Percentiles rank a stretch among this genome's conserved stretches.
Conservation (phyloP, 2,797 vertebrate species). For the Pogonophryne albipinna region DNA sequence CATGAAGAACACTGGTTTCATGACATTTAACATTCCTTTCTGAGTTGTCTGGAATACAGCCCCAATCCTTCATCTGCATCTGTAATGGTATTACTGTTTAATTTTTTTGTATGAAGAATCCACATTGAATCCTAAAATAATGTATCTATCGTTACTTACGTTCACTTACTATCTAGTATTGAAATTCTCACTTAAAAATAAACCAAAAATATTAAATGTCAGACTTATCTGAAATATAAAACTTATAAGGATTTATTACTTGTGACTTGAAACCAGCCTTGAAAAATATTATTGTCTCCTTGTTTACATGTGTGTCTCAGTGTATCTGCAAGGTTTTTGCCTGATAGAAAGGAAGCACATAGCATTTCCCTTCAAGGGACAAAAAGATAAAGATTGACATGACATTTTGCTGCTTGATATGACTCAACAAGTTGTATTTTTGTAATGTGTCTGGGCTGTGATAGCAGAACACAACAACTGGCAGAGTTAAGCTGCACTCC, state of each 20-base stretch:
- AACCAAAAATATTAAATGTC: background rate
- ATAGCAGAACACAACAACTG: slow-evolving; percentile 11
- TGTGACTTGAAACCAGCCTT: background rate
- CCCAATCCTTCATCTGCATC: slow-evolving; percentile 5
- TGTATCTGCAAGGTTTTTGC: slow-evolving; percentile 5
- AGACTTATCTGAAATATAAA: background rate
- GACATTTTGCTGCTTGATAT: slow-evolving; percentile 29
- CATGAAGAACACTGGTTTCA: slow-evolving; percentile 22
- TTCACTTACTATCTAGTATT: background rate
- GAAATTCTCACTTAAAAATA: background rate
- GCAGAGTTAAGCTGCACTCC: slow-evolving; percentile 9
- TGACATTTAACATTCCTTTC: slow-evolving; percentile 1
- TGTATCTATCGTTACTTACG: background rate
- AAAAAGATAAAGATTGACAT: slow-evolving; percentile 35
- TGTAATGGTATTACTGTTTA: background rate
- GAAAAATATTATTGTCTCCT: slow-evolving; percentile 6
- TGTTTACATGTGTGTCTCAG: slow-evolving; percentile 1
- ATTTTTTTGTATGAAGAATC: background rate
- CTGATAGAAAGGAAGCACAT: slow-evolving; percentile 4
- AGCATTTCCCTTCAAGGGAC: slow-evolving; percentile 25
- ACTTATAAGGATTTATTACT: background rate
- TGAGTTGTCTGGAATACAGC: slow-evolving; percentile 12
- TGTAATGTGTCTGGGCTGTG: slow-evolving; percentile 21
- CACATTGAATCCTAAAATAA: background rate
- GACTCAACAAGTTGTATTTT: slow-evolving; percentile 27